Base-by-base conservation (phyloP, 2,888 invertebrate genomes). In the Sipha maydis region DNA sequence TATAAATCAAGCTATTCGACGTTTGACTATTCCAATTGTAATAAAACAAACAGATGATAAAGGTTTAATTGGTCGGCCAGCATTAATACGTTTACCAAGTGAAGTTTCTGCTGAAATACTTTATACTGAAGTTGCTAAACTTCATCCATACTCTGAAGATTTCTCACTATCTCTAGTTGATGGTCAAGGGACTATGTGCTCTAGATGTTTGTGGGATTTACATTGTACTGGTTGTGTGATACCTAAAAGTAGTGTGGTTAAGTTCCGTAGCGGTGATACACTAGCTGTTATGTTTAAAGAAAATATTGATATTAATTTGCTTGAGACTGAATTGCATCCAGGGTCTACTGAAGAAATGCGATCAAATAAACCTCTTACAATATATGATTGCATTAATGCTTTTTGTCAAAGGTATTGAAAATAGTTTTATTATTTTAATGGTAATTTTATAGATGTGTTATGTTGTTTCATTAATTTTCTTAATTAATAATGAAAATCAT, bases 341-440 rank as follows among this genome's bases (percentile, higher is more conserved):
- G 80, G 41, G 9, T 93, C 93, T 73, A 92, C 93, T 91, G 92
- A 92, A 84, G 92, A 92, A 84, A 92, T 92, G 90, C 92, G 93
- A 85, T 92, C 92, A n/a, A 92, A 92, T 89, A 92, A 93, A 90
- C 93, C 93, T 0, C 92, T 94, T 61, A 93, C 93, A n/a, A 92
- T 94, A 25, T 93, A 93, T 90, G 94, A 94, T 91, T 94, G 95
- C 91, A 92, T 95, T 89, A 92, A 93, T 90, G 94, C 94, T 90
- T 95, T 95, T 91, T 94, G 94, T 91, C 93, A 93, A 91, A 93
- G 93, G 93, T 93, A 78, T 73, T 56, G 11, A 38, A 67, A 48
- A 25, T 61, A 61, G 11, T 61, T 11, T 17, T 77, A 48, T 14
- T 77, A 77, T n/a, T 77, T 48, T 25, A 77, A 77, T 3, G n/a